Percentiles rank a stretch among this genome's conserved stretches.
Conservation (phyloP, 2,888 invertebrate genomes). For the Schrankia costaestrigalis region DNA sequence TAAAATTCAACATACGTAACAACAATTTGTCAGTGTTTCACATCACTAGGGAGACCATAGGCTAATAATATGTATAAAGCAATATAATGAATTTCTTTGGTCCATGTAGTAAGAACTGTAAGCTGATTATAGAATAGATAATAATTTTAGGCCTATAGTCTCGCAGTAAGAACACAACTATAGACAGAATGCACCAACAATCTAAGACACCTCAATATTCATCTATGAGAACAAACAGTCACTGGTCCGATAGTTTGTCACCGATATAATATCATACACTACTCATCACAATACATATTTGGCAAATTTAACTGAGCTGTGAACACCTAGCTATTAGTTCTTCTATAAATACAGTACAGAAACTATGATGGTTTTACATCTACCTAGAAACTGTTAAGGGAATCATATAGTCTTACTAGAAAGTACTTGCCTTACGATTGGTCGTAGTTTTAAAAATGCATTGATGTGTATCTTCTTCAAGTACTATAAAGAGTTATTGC, state of each 20-base stretch:
- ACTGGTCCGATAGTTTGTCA: constrained; percentile 71
- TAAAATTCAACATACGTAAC: constrained; percentile 71
- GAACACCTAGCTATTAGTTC: constrained; percentile 31
- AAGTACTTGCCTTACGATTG: no score
- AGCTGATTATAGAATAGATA: constrained; percentile 22
- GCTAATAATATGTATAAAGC: constrained; percentile 21
- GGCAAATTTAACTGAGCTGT: constrained; percentile 70
- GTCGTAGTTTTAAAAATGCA: no score
- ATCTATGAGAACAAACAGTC: constrained; percentile 69
- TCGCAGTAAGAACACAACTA: constrained; percentile 42
- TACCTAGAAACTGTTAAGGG: no score
- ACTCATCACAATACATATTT: constrained; percentile 74
- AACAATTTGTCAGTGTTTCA: constrained; percentile 55
- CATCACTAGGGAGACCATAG: constrained; percentile 41
- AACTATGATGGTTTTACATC: no score
- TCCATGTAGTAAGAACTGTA: constrained; percentile 44
- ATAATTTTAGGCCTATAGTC: constrained; percentile 33
- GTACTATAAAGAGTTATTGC: no score
- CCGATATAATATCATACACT: constrained; percentile 49
- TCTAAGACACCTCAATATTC: constrained; percentile 72
- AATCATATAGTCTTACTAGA: no score
- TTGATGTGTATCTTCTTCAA: no score
- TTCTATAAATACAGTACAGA: background rate
- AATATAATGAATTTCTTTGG: constrained; percentile 51
- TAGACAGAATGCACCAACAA: constrained; percentile 69